Percentiles rank a stretch among this genome's conserved stretches.
These are phyloP conservation scores for Olivierus martensii DNA, from an alignment of 1,140 invertebrate species.

Conservation along the genomic window DNA sequence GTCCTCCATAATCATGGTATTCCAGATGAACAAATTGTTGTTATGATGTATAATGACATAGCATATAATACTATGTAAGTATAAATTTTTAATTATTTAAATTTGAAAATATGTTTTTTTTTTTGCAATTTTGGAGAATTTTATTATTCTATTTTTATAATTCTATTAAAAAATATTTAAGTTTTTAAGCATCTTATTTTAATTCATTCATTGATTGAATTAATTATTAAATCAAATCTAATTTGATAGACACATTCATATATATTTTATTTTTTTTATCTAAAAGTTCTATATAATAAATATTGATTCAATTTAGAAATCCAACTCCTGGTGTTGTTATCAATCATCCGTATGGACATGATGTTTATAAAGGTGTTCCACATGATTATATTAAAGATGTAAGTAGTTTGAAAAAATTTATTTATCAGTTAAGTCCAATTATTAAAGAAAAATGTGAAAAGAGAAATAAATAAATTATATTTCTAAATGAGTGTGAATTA, in stretches of 20 bases:
- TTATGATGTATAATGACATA: constrained; percentile 51
- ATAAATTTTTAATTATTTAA: not conserved
- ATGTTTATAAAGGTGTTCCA: constrained; percentile 43
- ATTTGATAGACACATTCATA: not conserved
- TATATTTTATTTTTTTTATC: not conserved
- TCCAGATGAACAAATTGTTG: constrained; percentile 42
- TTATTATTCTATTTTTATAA: no score
- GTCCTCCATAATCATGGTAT: constrained; percentile 42
- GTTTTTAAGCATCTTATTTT: no score
- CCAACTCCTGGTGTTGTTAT: constrained; percentile 42
- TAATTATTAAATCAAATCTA: not conserved
- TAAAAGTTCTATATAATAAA: no score
- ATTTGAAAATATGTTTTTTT: no score
- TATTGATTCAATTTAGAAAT: constrained; percentile 34
- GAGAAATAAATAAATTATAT: no score
- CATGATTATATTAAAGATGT: constrained; percentile 43
- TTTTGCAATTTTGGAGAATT: no score
- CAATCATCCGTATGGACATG: constrained; percentile 41
- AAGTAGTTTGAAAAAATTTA: no score
- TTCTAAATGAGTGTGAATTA: no score
- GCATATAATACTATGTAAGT: constrained; percentile 39
- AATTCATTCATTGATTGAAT: not conserved
- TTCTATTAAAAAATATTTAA: not conserved
- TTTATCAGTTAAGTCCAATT: no score
- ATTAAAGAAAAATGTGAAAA: no score